phyloP scores from a whole-genome alignment of 2,888 invertebrate species.

The Hedychridium roseum region DNA sequence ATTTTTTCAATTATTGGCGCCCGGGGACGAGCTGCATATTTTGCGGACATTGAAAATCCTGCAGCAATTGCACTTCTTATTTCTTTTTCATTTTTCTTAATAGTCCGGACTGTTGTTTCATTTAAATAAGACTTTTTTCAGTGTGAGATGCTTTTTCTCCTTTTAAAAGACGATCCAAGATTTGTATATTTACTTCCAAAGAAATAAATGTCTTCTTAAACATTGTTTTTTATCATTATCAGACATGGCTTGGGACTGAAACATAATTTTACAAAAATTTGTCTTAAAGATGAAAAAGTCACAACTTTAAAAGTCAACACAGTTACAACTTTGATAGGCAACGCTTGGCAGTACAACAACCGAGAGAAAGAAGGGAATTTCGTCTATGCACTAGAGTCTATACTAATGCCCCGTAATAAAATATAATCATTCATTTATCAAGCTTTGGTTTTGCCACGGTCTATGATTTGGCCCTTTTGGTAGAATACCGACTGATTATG shows the following conservation, averaged over 20 bases:
- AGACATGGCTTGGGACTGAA: slow-evolving; percentile 3
- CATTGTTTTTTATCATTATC: slow-evolving; percentile 6
- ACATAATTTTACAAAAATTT: too few relatives aligned
- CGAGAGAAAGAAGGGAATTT: too few relatives aligned
- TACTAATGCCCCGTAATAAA: too few relatives aligned
- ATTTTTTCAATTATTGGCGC: slow-evolving; percentile 2
- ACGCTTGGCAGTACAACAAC: too few relatives aligned
- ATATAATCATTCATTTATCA: too few relatives aligned
- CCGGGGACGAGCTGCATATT: not conserved
- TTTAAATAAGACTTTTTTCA: slow-evolving; percentile 13
- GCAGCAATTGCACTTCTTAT: slow-evolving; percentile 1
- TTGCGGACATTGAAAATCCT: slow-evolving; percentile 1
- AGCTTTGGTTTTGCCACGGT: too few relatives aligned
- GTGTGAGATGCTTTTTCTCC: slow-evolving; percentile 15
- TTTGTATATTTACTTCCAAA: slow-evolving; percentile 11
- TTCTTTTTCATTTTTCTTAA: slow-evolving; percentile 10
- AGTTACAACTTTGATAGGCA: too few relatives aligned
- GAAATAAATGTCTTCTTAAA: slow-evolving; percentile 15
- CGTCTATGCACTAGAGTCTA: too few relatives aligned
- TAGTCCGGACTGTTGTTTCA: slow-evolving; percentile 8
- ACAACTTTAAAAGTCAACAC: too few relatives aligned
- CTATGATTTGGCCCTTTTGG: too few relatives aligned
- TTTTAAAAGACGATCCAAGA: slow-evolving; percentile 7
- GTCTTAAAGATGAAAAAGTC: slow-evolving; percentile 5
- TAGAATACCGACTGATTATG: too few relatives aligned